phyloP scores from a whole-genome alignment of 2,888 invertebrate genomes.

The Rhopalosiphum nymphaeae region DNA sequence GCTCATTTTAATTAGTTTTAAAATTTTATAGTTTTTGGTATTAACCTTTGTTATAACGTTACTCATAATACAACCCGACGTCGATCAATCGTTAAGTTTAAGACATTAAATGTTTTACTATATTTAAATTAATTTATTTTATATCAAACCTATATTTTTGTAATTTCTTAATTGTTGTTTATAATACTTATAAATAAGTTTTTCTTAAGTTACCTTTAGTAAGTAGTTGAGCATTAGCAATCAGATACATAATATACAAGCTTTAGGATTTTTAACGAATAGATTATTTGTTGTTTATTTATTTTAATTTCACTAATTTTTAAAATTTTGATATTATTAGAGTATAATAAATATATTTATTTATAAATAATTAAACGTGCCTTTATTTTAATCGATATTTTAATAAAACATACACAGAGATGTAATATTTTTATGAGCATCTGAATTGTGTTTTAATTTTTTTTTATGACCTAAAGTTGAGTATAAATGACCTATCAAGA shows the following conservation, averaged over 20 bases:
- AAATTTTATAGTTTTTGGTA: not conserved
- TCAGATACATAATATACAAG: not conserved
- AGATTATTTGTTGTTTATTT: not conserved
- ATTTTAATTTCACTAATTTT: not conserved
- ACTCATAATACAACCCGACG: not conserved
- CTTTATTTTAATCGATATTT: not conserved
- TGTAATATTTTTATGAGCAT: too few relatives aligned
- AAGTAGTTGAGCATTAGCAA: not conserved
- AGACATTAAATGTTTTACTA: not conserved
- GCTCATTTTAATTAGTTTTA: not conserved
- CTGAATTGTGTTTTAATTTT: not conserved
- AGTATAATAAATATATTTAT: not conserved
- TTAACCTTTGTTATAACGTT: not conserved
- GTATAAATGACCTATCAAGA: not conserved
- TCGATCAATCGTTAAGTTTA: not conserved
- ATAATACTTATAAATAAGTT: not conserved
- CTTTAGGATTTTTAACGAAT: not conserved
- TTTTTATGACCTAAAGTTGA: not conserved
- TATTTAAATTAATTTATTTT: not conserved
- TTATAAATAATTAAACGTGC: not conserved
- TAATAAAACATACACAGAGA: not conserved
- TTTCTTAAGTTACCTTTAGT: not conserved
- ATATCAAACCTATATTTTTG: not conserved
- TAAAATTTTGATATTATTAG: not conserved
- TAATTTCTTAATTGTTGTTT: not conserved